Evolutionary conservation across 1,140 invertebrate species (phyloP).

Genomic region (Metopolophium dirhodum): DNA sequence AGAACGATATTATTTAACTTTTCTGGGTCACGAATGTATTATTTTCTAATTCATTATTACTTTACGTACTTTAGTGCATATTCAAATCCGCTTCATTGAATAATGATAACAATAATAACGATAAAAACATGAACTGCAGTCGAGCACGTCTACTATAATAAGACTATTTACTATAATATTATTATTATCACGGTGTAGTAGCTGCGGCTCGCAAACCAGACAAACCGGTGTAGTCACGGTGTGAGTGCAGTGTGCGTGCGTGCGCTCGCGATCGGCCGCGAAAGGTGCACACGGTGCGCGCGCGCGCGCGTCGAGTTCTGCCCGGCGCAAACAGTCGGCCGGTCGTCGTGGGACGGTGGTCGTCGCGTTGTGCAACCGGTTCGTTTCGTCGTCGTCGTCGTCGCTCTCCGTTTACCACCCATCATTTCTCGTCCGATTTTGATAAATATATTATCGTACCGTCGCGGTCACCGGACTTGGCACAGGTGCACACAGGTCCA

Average conservation of each 20-base stretch:
- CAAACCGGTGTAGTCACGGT: constrained; percentile 33
- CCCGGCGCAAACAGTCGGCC: constrained; percentile 47
- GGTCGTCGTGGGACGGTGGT: constrained; percentile 52
- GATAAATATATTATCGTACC: neutral
- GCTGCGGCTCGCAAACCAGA: constrained; percentile 32
- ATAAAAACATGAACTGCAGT: neutral
- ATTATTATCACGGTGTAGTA: neutral
- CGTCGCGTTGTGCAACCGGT: constrained; percentile 51
- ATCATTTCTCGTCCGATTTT: neutral
- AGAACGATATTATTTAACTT: neutral
- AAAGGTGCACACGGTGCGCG: constrained; percentile 50
- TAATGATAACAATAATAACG: neutral
- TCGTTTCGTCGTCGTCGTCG: neutral
- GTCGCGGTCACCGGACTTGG: neutral
- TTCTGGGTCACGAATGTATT: neutral
- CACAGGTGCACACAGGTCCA: neutral
- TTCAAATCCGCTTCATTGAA: no score
- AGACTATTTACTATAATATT: neutral
- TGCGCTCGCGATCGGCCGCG: constrained; percentile 24
- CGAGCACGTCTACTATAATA: no score
- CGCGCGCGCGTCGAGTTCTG: constrained; percentile 40
- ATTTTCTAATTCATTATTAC: neutral
- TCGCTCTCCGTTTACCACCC: neutral
- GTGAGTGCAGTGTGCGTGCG: neutral
- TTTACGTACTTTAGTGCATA: no score